A percentile compares a stretch with the other conserved stretches of the same genome.
Conservation (phyloP, 2,113 vertebrate genomes). For the Melanocharis versteri region DNA sequence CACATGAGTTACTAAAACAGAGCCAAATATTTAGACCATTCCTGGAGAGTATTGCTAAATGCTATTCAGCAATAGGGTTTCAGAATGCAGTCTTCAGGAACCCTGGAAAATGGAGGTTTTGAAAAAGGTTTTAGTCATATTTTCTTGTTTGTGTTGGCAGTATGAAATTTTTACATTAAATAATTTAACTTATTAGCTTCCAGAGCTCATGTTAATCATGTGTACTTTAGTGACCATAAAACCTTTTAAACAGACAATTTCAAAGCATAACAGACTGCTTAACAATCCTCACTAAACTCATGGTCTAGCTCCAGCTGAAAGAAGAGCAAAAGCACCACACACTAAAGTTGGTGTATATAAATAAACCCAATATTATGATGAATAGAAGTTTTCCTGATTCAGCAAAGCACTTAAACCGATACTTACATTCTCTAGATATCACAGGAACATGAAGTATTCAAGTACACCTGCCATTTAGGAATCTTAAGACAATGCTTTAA, state of each 20-base stretch:
- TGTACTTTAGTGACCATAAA: background rate
- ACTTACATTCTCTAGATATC: conserved; percentile 19
- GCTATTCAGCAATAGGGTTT: background rate
- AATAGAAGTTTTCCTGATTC: background rate
- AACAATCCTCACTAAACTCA: background rate
- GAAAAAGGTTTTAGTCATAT: background rate
- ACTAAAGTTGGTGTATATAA: background rate
- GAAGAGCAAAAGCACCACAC: background rate
- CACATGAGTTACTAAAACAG: background rate
- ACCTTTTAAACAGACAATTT: conserved; percentile 10
- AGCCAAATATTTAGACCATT: background rate
- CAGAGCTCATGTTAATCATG: background rate
- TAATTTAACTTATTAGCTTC: background rate
- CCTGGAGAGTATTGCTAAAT: background rate
- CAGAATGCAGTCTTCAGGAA: background rate
- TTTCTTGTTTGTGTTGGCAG: background rate
- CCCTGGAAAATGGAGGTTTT: background rate
- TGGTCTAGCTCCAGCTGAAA: background rate
- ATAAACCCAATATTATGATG: background rate
- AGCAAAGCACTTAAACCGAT: background rate
- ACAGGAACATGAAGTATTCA: background rate
- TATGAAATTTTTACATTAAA: background rate
- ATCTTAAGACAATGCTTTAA: background rate
- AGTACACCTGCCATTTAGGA: background rate
- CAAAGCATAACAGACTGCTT: background rate